Base-by-base conservation (phyloP, 2,888 invertebrate species). In the Proisotoma minuta region DNA sequence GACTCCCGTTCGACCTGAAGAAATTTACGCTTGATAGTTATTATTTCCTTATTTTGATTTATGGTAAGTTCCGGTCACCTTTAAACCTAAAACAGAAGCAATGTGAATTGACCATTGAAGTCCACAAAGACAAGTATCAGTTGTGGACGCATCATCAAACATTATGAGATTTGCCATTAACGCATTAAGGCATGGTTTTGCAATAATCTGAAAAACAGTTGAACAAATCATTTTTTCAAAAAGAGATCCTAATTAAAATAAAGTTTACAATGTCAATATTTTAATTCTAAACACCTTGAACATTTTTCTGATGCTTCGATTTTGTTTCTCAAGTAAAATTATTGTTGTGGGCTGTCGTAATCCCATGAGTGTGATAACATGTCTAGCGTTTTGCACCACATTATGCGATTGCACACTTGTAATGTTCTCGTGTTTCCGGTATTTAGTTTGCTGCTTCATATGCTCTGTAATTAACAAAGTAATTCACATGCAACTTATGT, bases 121-220 rank as follows among this genome's bases (percentile, higher is more conserved):
- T 29, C 66, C 69, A 29, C 61, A 59, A 39, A 69, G 61, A 49
- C 69, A 67, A 48, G 63, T 48, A 40, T 67, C 66, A 18, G 67
- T 61, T 3, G 65, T 27, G 2, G 43, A n/a, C 5, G 56, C 27
- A n/a, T 56, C 56, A 24, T 56, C 56, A 43, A 24, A 56, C 12
- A 34, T 23, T 4, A 5, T 24, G 18, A 69, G 59, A 34, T 60
- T 62, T 24, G 48, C 63, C 52, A 67, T 61, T 40, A 69, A 58
- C 2, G 65, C 63, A 22, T 34, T 60, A 39, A 69, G 26, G 50
- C 65, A 60, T 49, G 63, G 57, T 60, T 63, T 61, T 22, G 65
- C 63, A 23, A 65, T 60, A 12, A 65, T 59, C 65, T 69, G 54
- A 3, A 63, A 54, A n/a, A 26, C 24, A n/a, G 15, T 5, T 47